These are phyloP conservation scores for Platanista minor DNA, from an alignment of 2,113 vertebrate species.

Conservation along the genomic window DNA sequence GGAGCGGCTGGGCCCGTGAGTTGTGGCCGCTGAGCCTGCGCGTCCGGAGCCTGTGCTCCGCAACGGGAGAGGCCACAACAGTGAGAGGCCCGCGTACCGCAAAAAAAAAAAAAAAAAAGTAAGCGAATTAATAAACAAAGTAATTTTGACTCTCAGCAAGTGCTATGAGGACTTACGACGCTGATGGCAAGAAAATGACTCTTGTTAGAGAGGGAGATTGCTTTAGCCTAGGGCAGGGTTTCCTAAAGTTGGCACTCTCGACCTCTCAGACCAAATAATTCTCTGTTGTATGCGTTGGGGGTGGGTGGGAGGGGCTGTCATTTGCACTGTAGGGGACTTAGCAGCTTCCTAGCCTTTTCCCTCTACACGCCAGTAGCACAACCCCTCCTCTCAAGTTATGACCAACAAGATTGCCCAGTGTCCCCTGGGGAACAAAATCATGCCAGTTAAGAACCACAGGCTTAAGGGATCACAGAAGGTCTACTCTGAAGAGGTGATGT, in stretches of 20 bases:
- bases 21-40: too few relatives aligned
- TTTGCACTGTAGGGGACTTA: neutral
- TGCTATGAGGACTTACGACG: neutral
- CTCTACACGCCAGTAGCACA: neutral
- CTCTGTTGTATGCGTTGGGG: neutral
- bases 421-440: neutral
- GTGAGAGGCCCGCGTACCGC: too few relatives aligned
- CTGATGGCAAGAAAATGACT: neutral
- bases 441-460: neutral
- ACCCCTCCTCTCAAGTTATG: neutral
- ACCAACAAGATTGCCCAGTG: neutral
- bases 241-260: neutral
- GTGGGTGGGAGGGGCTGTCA: fast-evolving
- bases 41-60: too few relatives aligned
- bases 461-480: neutral
- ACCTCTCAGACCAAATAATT: neutral
- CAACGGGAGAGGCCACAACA: too few relatives aligned
- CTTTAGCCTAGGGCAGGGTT: neutral
- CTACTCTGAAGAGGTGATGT: neutral
- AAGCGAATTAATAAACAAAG: neutral
- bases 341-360: neutral
- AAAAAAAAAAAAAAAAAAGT: neutral
- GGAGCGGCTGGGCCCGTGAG: too few relatives aligned
- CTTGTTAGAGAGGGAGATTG: neutral
- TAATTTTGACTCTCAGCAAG: neutral